These are phyloP conservation scores for Hydractinia echinata DNA, from an alignment of 30 jellyfish, hydroid and myxozoan species.

Conservation along the genomic window DNA sequence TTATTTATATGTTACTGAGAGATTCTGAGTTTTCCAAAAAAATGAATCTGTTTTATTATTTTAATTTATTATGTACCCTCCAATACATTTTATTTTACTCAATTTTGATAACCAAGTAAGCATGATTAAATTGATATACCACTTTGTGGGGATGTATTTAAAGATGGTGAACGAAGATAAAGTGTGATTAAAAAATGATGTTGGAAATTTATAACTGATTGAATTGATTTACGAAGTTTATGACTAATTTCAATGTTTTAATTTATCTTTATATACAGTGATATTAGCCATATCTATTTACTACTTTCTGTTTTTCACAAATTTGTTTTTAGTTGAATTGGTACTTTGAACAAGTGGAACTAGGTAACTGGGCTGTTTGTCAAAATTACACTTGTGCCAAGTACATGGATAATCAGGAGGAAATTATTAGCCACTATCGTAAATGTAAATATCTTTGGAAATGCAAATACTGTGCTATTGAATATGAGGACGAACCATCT, in stretches of 20 bases:
- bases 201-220: background rate
- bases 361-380: constrained; percentile 46
- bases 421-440: constrained; percentile 26
- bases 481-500: constrained; percentile 7
- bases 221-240: background rate
- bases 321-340: constrained; percentile 28
- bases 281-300: background rate
- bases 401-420: constrained; percentile 38
- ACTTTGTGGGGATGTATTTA: too few relatives aligned
- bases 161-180: too few relatives aligned
- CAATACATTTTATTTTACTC: too few relatives aligned
- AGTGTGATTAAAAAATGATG: background rate
- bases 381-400: constrained; percentile 42
- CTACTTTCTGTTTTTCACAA: background rate
- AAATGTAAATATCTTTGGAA: constrained; percentile 36
- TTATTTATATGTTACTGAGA: too few relatives aligned
- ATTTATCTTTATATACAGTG: background rate
- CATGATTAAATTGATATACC: too few relatives aligned
- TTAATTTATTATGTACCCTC: too few relatives aligned
- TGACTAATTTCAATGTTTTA: background rate
- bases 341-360: constrained; percentile 33
- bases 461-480: constrained; percentile 37
- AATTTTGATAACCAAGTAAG: too few relatives aligned
- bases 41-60: too few relatives aligned
- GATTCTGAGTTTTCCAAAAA: too few relatives aligned